Base-by-base conservation (phyloP, 2,113 vertebrate species). In the Xiphophorus couchianus region DNA sequence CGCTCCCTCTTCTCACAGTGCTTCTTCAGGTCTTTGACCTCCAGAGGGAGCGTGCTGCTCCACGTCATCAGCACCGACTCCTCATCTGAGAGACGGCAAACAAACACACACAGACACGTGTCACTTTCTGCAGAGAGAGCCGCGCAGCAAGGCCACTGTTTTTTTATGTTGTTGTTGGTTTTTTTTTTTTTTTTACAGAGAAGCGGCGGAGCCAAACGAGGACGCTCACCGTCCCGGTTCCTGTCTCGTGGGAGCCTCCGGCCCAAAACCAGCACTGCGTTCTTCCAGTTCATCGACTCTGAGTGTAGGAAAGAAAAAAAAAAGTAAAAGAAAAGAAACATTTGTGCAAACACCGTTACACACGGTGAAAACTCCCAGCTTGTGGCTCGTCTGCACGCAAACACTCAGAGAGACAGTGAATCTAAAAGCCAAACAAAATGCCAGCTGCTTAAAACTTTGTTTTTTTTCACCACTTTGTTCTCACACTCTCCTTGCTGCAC, bases 21-120 rank as follows among this genome's bases (percentile, higher is more conserved):
- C 79, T 95, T 96, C 71, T 90, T 96, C 90, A 99, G 91, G 84
- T 98, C 96, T 90, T 95, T 96, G 30, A 96, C 94, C 94, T 99
- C 97, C 69, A 95, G 94, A 11, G 96, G 94, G 86, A 98, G 92
- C 51, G 93, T 93, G 78, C 95, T 91, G 76, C 94, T 97, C 97
- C 97, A 99, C 67, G 96, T 87, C 80, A 94, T 96, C 83, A 99
- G 91, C 4, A 96, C 96, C 27, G 95, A 96, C 17, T 95, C 94
- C 73, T 95, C 91, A 68, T 95, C 97, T 98, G 84, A 51, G 81
- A n/a, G 30, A 61, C 12, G 3, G 76, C 5, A 75, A 37, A 79
- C 74, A 81, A 14, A 78, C 65, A 82, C 62, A 63, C 28, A 35
- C 33, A 28, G 63, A 58, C 44, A 28, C 29, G 54, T 76, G 2